Evolutionary conservation across 2,797 vertebrate genomes (phyloP), one percentile per base, ranked within the genome.

Genomic region (Hemibagrus guttatus): DNA sequence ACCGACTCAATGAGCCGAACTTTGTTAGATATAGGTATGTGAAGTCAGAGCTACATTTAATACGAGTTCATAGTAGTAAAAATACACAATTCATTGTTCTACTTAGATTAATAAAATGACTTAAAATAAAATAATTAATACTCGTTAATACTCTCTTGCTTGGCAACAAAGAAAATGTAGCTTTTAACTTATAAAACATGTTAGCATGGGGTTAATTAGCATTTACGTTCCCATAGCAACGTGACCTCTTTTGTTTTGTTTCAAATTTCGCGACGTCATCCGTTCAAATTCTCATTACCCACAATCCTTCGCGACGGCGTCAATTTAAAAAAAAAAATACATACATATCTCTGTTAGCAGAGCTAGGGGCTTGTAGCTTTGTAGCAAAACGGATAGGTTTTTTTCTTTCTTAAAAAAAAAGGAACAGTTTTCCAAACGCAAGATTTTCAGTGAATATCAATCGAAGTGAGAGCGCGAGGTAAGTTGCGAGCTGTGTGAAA

Each of bases 241-340:
- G 88, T 85, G 35, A 11, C 85, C 1, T 63, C 28, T 64, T 93
- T 94, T 96, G 95, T 95, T 91, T 94, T 94, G 91, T 93, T 96
- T 96, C 93, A 94, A 96, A 96, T 87, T 23, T 81, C 31, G 72
- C 93, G 89, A 93, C 93, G 88, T 92, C 89, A 89, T 9, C 66
- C 83, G 68, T 94, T 93, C 91, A 92, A 83, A 84, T n/a, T 7
- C 14, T 71, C 9, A 63, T 46, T 46, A 64, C 89, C 89, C 90
- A 90, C 78, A 88, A 85, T 91, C 26, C 90, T 58, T 87, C 84
- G 89, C 89, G 72, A 5, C 26, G 64, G 21, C 85, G 28, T 80
- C 87, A 84, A 85, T 83, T 78, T 87, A 87, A 86, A 89, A 90
- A 59, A 52, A 81, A 35, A 56, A 2, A 56, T 0, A 81, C 31